Evolutionary conservation across 2,797 vertebrate species (phyloP).

Genomic region (Sebastes iracundus): DNA sequence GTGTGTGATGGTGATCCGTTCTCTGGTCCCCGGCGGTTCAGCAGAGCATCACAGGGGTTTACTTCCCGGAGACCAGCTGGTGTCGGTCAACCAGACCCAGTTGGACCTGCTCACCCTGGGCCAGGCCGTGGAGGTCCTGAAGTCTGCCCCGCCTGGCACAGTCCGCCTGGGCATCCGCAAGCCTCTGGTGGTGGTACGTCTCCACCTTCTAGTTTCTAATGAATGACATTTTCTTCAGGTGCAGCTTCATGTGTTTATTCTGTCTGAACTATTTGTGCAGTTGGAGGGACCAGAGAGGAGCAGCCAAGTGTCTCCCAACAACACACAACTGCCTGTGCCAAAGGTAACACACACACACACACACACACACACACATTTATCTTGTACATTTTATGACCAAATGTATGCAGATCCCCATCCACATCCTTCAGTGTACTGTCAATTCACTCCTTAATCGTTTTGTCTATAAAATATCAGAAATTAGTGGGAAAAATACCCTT

Average conservation of each 20-base stretch:
- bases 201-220: not conserved
- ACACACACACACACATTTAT: not conserved
- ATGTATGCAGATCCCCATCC: not conserved
- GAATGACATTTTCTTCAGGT: too few species aligned
- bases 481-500: not conserved
- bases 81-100: constrained; percentile 88
- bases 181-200: constrained; percentile 87
- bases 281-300: constrained; percentile 36
- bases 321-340: constrained; percentile 30
- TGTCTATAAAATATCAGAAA: not conserved
- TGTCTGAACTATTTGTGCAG: constrained; percentile 38
- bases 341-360: constrained; percentile 52
- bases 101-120: constrained; percentile 83
- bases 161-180: constrained; percentile 92
- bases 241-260: not conserved
- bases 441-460: not conserved
- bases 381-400: not conserved
- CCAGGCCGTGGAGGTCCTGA: constrained; percentile 92
- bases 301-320: not conserved
- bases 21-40: constrained; percentile 88
- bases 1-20: constrained; percentile 94
- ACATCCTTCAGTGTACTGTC: not conserved
- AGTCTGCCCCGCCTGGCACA: constrained; percentile 86
- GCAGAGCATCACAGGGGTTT: constrained; percentile 86
- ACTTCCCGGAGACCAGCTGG: constrained; percentile 92